These are phyloP conservation scores for Glossosoma conforme DNA, from an alignment of 1,140 invertebrate species.

Conservation along the genomic window DNA sequence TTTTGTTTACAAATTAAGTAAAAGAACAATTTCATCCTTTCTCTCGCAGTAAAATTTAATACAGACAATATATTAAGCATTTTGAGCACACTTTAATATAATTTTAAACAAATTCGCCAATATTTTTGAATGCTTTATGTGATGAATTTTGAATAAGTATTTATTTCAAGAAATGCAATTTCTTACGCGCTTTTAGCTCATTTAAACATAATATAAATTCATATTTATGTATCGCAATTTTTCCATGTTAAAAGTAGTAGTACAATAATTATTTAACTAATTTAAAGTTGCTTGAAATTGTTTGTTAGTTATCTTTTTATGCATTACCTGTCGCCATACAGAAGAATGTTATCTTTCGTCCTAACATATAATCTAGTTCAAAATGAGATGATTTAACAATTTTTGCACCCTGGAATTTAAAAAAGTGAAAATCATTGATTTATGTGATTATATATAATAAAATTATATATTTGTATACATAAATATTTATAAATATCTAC, in stretches of 20 bases:
- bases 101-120: no score
- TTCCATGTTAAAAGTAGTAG: neutral
- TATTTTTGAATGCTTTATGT: no score
- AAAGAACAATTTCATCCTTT: neutral
- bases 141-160: constrained; percentile 2
- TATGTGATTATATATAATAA: neutral
- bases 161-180: constrained; percentile 53
- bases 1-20: neutral
- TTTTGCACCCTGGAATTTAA: constrained; percentile 64
- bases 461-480: no score
- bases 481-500: no score
- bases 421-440: neutral
- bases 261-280: neutral
- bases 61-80: no score
- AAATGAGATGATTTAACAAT: constrained; percentile 77
- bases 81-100: no score
- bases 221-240: constrained; percentile 50
- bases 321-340: constrained; percentile 67
- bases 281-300: no score
- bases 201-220: neutral
- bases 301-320: no score
- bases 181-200: constrained; percentile 55
- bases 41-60: no score
- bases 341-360: constrained; percentile 79
- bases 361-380: constrained; percentile 78